Evolutionary conservation across 2,888 invertebrate genomes (phyloP).

Genomic region (Odontomyia ornata): DNA sequence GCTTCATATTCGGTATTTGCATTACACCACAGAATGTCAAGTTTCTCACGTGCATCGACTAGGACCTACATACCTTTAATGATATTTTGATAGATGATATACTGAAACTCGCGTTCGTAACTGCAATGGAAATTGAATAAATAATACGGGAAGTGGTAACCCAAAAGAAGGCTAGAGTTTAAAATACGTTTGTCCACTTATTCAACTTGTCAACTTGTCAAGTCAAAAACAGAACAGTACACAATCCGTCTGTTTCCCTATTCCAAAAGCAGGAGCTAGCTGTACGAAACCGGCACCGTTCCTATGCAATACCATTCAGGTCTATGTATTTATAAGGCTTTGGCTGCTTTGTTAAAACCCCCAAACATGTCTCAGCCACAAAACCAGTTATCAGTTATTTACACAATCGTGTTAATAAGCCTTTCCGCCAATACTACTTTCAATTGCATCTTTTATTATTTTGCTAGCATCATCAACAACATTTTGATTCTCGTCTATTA

Average conservation of each 20-base stretch:
- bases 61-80: too few relatives aligned
- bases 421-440: slow-evolving; percentile 95
- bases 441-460: slow-evolving; percentile 97
- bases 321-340: slow-evolving; percentile 99
- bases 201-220: slow-evolving; percentile 63
- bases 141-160: too few relatives aligned
- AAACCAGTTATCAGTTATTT: slow-evolving; percentile 97
- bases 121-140: too few relatives aligned
- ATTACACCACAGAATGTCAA: too few relatives aligned
- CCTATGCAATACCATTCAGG: slow-evolving; percentile 99
- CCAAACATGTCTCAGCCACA: slow-evolving; percentile 94
- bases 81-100: too few relatives aligned
- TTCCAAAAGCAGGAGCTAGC: slow-evolving; percentile 99
- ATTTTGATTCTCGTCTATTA: too few relatives aligned
- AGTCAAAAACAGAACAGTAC: slow-evolving; percentile 79
- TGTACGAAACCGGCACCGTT: slow-evolving; percentile 98
- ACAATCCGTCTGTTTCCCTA: slow-evolving; percentile 96
- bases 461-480: slow-evolving; percentile 97
- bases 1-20: too few relatives aligned
- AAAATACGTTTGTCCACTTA: not conserved
- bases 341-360: slow-evolving; percentile 91
- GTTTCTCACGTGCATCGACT: too few relatives aligned
- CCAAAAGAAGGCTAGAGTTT: too few relatives aligned
- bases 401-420: slow-evolving; percentile 97
- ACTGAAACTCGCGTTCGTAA: too few relatives aligned